phyloP scores from a whole-genome alignment of 1,140 invertebrate species.

The Pachyrhynchus sulphureomaculatus region DNA sequence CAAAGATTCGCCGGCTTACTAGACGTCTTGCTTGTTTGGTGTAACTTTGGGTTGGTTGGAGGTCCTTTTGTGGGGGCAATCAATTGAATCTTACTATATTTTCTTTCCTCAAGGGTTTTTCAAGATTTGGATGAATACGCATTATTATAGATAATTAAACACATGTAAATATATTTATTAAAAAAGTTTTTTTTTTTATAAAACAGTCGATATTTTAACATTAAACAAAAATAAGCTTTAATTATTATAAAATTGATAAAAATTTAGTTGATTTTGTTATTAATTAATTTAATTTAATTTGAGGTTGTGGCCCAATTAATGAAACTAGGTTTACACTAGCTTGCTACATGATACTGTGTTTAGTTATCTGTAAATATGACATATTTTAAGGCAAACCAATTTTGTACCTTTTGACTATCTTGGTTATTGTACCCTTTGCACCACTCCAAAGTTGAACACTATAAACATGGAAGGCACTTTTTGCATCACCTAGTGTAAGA shows the following conservation, averaged over 20 bases:
- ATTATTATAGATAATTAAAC: neutral
- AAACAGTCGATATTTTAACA: too few species aligned
- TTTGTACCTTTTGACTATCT: too few species aligned
- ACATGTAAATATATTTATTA: too few species aligned
- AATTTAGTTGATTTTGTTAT: neutral
- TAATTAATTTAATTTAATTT: too few species aligned
- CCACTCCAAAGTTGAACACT: conserved; percentile 13
- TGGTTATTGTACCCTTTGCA: conserved; percentile 4
- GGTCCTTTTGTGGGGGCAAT: neutral
- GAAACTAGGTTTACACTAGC: too few species aligned
- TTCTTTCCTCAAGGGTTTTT: neutral
- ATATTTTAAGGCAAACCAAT: too few species aligned
- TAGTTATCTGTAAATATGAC: too few species aligned
- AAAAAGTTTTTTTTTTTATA: neutral
- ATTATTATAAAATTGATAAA: neutral
- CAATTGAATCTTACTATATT: neutral
- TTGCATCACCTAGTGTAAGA: conserved; percentile 8
- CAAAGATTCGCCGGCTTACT: neutral
- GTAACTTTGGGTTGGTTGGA: conserved; percentile 16
- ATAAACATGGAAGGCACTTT: neutral
- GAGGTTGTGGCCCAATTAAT: too few species aligned
- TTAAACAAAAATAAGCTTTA: neutral
- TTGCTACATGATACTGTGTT: too few species aligned
- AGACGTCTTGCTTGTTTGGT: conserved; percentile 8
- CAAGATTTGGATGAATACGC: neutral